These are phyloP conservation scores for Scaptomyza montana DNA, from an alignment of 1,140 invertebrate genomes.

Conservation along the genomic window DNA sequence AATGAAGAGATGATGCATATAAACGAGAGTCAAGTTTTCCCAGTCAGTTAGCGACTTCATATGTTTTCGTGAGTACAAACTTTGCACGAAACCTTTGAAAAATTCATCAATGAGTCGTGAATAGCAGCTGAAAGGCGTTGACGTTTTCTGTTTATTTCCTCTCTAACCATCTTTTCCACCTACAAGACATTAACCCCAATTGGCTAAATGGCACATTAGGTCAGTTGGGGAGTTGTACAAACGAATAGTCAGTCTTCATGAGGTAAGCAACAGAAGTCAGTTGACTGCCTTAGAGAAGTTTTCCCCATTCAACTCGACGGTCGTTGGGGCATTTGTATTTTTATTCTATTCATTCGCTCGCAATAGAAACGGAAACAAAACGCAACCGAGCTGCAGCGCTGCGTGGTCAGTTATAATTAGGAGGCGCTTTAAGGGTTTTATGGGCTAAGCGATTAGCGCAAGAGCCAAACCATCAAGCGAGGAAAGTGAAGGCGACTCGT, in stretches of 20 bases:
- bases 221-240: conserved; percentile 54
- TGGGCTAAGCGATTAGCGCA: conserved; percentile 60
- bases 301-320: conserved; percentile 41
- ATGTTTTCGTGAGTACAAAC: conserved; percentile 51
- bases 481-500: conserved; percentile 41
- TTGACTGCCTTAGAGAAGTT: conserved; percentile 27
- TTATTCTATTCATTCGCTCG: conserved; percentile 19
- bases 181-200: conserved; percentile 73
- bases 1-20: conserved; percentile 62
- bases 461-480: conserved; percentile 1
- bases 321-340: conserved; percentile 35
- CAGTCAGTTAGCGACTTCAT: conserved; percentile 65
- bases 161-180: neutral
- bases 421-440: conserved; percentile 56
- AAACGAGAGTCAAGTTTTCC: conserved; percentile 42
- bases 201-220: conserved; percentile 76
- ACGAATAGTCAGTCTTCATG: conserved; percentile 9
- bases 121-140: conserved; percentile 34
- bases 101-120: conserved; percentile 65
- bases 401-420: conserved; percentile 81
- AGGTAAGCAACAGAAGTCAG: conserved; percentile 21
- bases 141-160: neutral
- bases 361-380: conserved; percentile 42
- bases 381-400: conserved; percentile 68
- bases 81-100: conserved; percentile 67